phyloP scores from a whole-genome alignment of 2,888 invertebrate genomes.

The Phaonia tiefii region DNA sequence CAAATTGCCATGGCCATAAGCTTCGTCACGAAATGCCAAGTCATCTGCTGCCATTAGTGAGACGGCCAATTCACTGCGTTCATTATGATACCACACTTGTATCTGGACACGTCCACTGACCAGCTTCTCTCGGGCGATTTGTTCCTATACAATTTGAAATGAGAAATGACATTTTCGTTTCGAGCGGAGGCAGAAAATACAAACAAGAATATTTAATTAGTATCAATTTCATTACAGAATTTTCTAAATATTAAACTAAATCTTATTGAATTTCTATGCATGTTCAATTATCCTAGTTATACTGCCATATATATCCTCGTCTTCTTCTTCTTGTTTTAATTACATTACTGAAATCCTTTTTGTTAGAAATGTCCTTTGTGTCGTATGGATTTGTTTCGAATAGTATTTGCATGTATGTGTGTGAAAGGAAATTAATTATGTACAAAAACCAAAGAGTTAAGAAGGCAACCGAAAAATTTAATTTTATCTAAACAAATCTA shows the following conservation, averaged over 20 bases:
- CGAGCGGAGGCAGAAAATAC: slow-evolving; percentile 27
- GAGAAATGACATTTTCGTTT: background rate
- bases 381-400: background rate
- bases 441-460: no score
- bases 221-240: background rate
- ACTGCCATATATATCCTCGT: no score
- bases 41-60: slow-evolving; percentile 93
- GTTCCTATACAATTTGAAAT: slow-evolving; percentile 82
- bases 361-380: background rate
- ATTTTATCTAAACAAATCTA: no score
- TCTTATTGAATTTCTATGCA: no score
- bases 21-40: slow-evolving; percentile 89
- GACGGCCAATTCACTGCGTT: slow-evolving; percentile 90
- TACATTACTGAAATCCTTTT: no score
- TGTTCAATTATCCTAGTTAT: no score
- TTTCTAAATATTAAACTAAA: slow-evolving; percentile 2
- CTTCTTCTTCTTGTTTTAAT: no score
- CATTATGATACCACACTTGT: slow-evolving; percentile 94
- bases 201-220: background rate
- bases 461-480: background rate
- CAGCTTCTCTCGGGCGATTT: slow-evolving; percentile 87
- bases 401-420: background rate
- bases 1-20: slow-evolving; percentile 87
- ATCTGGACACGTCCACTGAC: slow-evolving; percentile 91
- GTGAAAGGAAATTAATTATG: background rate